These are phyloP conservation scores for Rhinolophus ferrumequinum DNA, from an alignment of 2,113 vertebrate genomes.

Conservation along the genomic window DNA sequence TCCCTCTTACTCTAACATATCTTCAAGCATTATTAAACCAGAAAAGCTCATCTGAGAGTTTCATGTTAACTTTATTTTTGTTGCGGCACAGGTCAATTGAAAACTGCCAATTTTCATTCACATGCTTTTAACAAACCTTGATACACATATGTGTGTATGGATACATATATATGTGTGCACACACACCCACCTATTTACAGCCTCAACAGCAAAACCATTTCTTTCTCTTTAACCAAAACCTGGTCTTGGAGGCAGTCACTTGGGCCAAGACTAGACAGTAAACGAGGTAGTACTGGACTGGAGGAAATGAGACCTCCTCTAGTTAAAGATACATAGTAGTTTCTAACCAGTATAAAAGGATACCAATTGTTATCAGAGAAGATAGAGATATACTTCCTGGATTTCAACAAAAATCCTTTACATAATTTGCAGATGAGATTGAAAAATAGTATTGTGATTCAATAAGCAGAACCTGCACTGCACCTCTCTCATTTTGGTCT, in stretches of 20 bases:
- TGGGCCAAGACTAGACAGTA: neutral
- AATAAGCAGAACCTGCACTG: neutral
- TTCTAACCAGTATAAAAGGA: neutral
- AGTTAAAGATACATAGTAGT: neutral
- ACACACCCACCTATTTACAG: neutral
- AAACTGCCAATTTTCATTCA: slow-evolving; percentile 1
- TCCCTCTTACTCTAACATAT: neutral
- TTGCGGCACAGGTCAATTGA: neutral
- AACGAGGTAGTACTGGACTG: neutral
- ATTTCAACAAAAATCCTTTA: neutral
- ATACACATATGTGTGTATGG: neutral
- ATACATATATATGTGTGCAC: neutral
- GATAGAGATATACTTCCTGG: neutral
- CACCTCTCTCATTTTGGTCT: neutral
- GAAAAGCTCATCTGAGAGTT: neutral
- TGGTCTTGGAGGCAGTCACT: neutral
- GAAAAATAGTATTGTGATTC: neutral
- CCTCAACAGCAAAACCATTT: neutral
- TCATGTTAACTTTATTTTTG: slow-evolving; percentile 2
- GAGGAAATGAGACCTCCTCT: neutral
- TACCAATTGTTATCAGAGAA: neutral
- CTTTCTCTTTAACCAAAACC: neutral
- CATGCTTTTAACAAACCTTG: neutral
- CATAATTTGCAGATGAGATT: neutral
- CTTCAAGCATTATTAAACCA: neutral